Conservation (phyloP, 2,888 invertebrate species). For the Hololepta plana region DNA sequence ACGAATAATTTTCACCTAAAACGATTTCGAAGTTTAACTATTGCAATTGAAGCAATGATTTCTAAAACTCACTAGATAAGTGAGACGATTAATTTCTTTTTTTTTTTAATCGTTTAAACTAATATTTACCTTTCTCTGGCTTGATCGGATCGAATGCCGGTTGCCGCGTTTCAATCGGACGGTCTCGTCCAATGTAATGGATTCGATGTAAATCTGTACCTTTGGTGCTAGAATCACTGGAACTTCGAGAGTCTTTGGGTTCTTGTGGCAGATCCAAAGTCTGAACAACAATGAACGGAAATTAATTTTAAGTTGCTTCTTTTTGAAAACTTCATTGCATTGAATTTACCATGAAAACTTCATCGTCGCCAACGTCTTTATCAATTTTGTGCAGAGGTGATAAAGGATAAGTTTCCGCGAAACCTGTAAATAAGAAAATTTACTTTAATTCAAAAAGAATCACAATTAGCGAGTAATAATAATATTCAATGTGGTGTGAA, state of each 20-base stretch:
- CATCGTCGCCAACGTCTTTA: slow-evolving; percentile 70
- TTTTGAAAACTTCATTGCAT: not conserved
- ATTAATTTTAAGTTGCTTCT: too few species aligned
- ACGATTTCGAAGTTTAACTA: not conserved
- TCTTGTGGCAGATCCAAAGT: slow-evolving; percentile 73
- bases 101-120: slow-evolving; percentile 1
- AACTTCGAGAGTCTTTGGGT: slow-evolving; percentile 61
- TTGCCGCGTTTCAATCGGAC: slow-evolving; percentile 22
- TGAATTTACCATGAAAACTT: slow-evolving; percentile 76
- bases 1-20: slow-evolving; percentile 54
- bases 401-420: slow-evolving; percentile 56
- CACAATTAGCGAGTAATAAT: slow-evolving; percentile 8
- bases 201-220: slow-evolving; percentile 35
- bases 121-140: slow-evolving; percentile 17
- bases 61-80: slow-evolving; percentile 1
- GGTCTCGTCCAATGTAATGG: slow-evolving; percentile 37
- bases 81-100: not conserved
- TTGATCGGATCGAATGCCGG: slow-evolving; percentile 20
- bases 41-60: slow-evolving; percentile 2
- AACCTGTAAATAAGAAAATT: slow-evolving; percentile 34
- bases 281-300: slow-evolving; percentile 30
- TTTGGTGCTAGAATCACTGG: slow-evolving; percentile 38
- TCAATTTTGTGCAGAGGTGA: slow-evolving; percentile 48
- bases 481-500: slow-evolving; percentile 2
- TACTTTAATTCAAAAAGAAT: slow-evolving; percentile 10